Evolutionary conservation across 2,888 invertebrate species (phyloP), one percentile per base, ranked within the genome.

Genomic region (Ptychoptera contaminata): DNA sequence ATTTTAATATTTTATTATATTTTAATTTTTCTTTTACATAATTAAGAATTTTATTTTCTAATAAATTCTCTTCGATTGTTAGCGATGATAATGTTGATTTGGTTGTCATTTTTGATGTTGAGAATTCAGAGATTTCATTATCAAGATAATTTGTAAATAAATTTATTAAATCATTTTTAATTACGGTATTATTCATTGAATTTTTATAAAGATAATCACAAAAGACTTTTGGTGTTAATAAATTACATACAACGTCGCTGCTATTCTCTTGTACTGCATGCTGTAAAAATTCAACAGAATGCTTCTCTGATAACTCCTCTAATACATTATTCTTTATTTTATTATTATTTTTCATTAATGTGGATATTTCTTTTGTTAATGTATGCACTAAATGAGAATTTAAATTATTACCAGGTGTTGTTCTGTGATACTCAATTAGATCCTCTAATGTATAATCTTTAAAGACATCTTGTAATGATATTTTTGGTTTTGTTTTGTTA

Each of bases 261-360:
- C 62, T 54, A 52, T 65, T 65, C 47, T 65, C 66, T 47, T 62
- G 62, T 7, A 65, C 54, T 0, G 65, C 63, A 50, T 63, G 61
- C 46, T 65, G 59, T 40, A 65, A 52, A 46, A 65, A 64, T 30
- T 64, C 63, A 43, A 60, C 60, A 7, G 65, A 60, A 48, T 65
- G 59, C 48, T 63, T 60, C 51, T 65, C 64, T 2, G 64, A 62
- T 11, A 65, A 52, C 2, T 55, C 56, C 48, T 65, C 66, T 39
- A 65, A 47, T 4, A 65, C 56, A 46, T 52, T 56, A 5, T 54
- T 50, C 49, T 61, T 62, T 2, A 61, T 52, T 47, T 62, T 61
- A 2, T 55, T 44, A 44, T 59, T 59, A 31, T 39, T 46, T 39
- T 47, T 51, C 65, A 66, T 65, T 14, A 56, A 50, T 11, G 51